phyloP scores from a whole-genome alignment of 2,888 invertebrate species.

The Torymus tubicola region DNA sequence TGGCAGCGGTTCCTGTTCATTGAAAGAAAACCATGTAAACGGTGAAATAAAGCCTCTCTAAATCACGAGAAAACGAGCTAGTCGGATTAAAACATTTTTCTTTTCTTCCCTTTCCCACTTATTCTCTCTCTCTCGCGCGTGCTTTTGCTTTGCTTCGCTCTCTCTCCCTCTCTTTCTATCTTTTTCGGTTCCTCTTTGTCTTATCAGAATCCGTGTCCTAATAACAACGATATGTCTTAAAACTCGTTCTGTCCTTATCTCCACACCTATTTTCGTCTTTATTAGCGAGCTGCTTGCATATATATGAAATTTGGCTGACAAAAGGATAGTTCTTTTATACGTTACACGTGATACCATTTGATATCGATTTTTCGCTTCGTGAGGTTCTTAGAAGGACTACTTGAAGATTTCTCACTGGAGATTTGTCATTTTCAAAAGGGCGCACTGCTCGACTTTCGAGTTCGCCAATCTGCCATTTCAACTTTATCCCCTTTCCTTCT shows the following conservation, averaged over 20 bases:
- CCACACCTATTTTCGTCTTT: background rate
- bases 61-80: background rate
- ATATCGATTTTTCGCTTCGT: constrained; percentile 38
- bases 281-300: constrained; percentile 8
- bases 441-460: constrained; percentile 40
- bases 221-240: no score
- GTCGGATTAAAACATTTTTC: background rate
- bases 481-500: constrained; percentile 27
- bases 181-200: no score
- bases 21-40: background rate
- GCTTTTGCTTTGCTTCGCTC: no score
- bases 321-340: background rate
- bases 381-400: background rate
- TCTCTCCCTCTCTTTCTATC: no score
- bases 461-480: constrained; percentile 37
- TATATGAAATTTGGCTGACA: constrained; percentile 13
- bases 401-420: constrained; percentile 41
- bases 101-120: no score
- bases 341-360: constrained; percentile 22
- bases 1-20: background rate
- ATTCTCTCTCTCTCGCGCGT: no score
- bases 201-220: no score
- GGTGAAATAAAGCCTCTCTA: background rate
- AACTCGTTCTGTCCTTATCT: no score
- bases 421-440: constrained; percentile 53